Percentiles rank a stretch among this genome's conserved stretches.
These are phyloP conservation scores for Fragum fragum DNA, from an alignment of 2,888 invertebrate species.

Conservation along the genomic window DNA sequence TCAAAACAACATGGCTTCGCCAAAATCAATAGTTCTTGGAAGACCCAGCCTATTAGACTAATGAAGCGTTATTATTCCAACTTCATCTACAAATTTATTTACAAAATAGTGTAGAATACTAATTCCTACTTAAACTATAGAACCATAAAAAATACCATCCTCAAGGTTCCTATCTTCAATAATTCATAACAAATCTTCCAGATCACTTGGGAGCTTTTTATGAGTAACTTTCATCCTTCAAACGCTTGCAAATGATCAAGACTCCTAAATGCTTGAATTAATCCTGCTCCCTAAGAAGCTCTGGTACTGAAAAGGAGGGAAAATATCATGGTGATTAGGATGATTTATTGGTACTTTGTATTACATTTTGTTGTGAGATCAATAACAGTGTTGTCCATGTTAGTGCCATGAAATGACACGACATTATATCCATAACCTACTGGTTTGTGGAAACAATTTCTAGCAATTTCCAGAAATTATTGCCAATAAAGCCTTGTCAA, in stretches of 20 bases:
- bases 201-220: conserved; percentile 22
- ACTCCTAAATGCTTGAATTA: conserved; percentile 19
- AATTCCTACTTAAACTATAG: conserved; percentile 23
- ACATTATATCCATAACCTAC: conserved; percentile 24
- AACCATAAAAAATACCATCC: conserved; percentile 3
- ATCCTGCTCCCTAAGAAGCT: conserved; percentile 22
- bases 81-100: conserved; percentile 27
- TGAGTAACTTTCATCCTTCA: conserved; percentile 19
- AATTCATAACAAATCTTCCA: conserved; percentile 18
- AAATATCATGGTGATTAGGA: conserved; percentile 31
- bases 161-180: conserved; percentile 14
- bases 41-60: conserved; percentile 10
- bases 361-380: conserved; percentile 30
- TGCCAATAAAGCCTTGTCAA: conserved; percentile 16
- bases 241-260: conserved; percentile 28
- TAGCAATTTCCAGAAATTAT: conserved; percentile 20
- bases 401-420: conserved; percentile 24
- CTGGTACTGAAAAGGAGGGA: conserved; percentile 13
- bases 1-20: conserved; percentile 16
- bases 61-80: conserved; percentile 31
- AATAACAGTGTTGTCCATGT: conserved; percentile 24
- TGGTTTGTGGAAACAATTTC: conserved; percentile 18
- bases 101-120: not conserved
- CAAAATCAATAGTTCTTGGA: conserved; percentile 25
- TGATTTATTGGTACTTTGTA: conserved; percentile 33